These are phyloP conservation scores for Vesta saturnalis DNA, from an alignment of 2,888 invertebrate species.

Conservation along the genomic window DNA sequence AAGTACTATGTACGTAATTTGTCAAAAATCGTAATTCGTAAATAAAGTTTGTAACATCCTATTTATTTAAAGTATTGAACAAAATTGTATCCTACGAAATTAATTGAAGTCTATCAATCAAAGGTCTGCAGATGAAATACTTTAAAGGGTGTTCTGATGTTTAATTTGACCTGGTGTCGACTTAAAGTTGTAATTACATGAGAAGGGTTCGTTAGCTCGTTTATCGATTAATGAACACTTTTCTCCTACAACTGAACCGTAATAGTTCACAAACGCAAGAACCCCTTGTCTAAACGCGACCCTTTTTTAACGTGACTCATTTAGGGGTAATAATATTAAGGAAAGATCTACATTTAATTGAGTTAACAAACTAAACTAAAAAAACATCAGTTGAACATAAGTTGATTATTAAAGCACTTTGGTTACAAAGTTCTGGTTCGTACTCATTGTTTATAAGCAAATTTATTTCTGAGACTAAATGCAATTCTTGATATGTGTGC, in stretches of 20 bases:
- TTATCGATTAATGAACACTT: constrained; percentile 31
- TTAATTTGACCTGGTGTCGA: constrained; percentile 24
- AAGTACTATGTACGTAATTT: too few species aligned
- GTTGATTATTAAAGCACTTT: not conserved
- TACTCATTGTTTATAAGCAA: not conserved
- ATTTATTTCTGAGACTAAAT: not conserved
- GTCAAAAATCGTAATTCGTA: not conserved
- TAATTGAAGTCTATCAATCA: constrained; percentile 12
- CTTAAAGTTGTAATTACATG: constrained; percentile 30
- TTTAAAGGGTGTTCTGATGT: constrained; percentile 18
- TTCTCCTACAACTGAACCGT: constrained; percentile 27
- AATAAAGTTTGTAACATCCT: too few species aligned
- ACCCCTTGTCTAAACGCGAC: constrained; percentile 25
- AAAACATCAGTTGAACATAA: too few species aligned
- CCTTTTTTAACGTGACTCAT: constrained; percentile 32
- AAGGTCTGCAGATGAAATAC: constrained; percentile 6
- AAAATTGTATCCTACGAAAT: not conserved
- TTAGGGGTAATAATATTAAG: constrained; percentile 25
- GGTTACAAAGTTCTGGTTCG: too few species aligned
- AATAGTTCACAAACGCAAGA: constrained; percentile 22
- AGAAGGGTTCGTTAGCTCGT: constrained; percentile 32
- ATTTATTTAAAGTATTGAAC: not conserved
- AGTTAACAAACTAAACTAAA: constrained; percentile 22
- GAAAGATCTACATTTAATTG: constrained; percentile 27
- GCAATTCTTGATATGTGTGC: not conserved